Base-by-base conservation (phyloP, 2,888 invertebrate genomes). In the Noctua janthe region DNA sequence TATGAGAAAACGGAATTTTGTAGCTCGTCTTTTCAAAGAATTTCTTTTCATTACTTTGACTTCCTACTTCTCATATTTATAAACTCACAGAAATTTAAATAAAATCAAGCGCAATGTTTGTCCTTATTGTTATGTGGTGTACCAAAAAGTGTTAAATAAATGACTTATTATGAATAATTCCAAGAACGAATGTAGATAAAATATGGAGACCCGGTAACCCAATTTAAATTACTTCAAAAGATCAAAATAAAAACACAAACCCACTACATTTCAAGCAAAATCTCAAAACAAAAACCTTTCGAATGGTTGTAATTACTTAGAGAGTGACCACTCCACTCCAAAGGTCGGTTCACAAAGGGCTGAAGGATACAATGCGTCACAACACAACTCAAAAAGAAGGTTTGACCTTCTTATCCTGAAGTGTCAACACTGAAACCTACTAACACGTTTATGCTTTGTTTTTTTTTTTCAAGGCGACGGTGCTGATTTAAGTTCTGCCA, bases 251-350 rank as follows among this genome's bases (percentile, higher is more conserved):
- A 74, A 64, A 17, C 23, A 47, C 29, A 56, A 84, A 62, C 54
- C 15, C 49, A 56, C 54, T 15, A 35, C 8, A 77, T 78, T 39
- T 49, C 35, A 64, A 77, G 71, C 29, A 8, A 82, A 72, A 70
- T 35, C 5, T 43, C 35, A 73, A 71, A 80, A 73, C 64, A 43
- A 35, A 71, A 76, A 77, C 43, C 43, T 76, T 73, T 56, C 23
- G 81, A 69, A 87, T 75, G 71, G 49, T 71, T 71, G 77, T 75
- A 79, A 76, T 89, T 87, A 82, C 81, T 84, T 75, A 70, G 54
- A 76, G 74, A 75, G 66, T 78, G 66, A 59, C 79, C 39, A 67
- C 56, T 81, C 78, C n/a, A 51, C 39, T 81, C 70, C 35, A 74
- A 81, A 82, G 62, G 67, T 77, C 62, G 70, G 23, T 23, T 66